Evolutionary conservation across 2,113 vertebrate species (phyloP).

Genomic region (Lophochroa leadbeateri): DNA sequence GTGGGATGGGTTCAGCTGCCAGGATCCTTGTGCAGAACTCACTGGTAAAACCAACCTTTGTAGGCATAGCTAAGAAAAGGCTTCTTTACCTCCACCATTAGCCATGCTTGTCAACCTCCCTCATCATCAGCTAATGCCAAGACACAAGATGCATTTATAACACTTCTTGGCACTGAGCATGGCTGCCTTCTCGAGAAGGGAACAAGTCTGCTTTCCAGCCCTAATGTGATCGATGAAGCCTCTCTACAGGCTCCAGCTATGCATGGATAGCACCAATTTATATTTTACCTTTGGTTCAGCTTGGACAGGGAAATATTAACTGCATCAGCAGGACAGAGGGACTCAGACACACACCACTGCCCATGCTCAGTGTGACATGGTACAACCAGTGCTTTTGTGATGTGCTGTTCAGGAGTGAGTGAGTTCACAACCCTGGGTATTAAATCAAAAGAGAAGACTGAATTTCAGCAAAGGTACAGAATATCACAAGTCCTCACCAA

Average conservation of each 20-base stretch:
- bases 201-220: not conserved
- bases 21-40: not conserved
- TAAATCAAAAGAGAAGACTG: not conserved
- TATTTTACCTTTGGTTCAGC: not conserved
- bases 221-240: not conserved
- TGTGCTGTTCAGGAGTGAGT: not conserved
- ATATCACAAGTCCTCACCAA: not conserved
- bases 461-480: not conserved
- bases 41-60: not conserved
- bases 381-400: not conserved
- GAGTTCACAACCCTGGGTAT: not conserved
- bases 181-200: not conserved
- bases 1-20: not conserved
- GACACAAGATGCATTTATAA: not conserved
- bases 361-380: fast-evolving
- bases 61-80: not conserved
- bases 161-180: fast-evolving
- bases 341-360: not conserved
- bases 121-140: not conserved
- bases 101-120: not conserved
- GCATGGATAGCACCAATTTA: not conserved
- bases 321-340: not conserved
- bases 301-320: not conserved
- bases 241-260: not conserved
- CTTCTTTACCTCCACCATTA: not conserved